A percentile compares a stretch with the other conserved stretches of the same genome.
These are phyloP conservation scores for Paradisaea rubra DNA, from an alignment of 2,113 vertebrate species.

Conservation along the genomic window DNA sequence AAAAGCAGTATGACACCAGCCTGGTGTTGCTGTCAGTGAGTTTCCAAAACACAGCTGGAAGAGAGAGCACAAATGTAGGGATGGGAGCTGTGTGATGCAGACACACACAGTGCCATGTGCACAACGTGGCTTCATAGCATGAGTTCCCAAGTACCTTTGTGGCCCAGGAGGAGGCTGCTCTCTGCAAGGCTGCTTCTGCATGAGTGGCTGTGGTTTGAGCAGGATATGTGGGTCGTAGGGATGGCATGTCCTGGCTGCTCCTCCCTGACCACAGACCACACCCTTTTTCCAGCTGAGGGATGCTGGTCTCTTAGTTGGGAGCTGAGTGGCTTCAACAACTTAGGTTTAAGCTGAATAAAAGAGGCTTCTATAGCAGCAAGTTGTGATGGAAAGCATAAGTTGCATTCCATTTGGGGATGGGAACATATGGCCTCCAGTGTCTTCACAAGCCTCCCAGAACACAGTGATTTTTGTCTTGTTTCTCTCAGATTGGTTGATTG, in stretches of 20 bases:
- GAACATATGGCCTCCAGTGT: background rate
- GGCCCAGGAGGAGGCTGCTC: background rate
- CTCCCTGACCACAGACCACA: background rate
- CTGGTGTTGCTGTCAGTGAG: fast-evolving
- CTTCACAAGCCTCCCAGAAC: background rate
- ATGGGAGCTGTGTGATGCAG: background rate
- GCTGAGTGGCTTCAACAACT: background rate
- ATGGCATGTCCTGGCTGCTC: background rate
- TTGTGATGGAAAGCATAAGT: background rate
- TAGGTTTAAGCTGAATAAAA: background rate
- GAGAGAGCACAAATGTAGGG: background rate
- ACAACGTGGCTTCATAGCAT: fast-evolving
- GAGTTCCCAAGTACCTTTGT: background rate
- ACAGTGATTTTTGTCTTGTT: background rate
- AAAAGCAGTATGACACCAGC: background rate
- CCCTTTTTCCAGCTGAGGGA: background rate
- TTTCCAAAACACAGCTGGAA: background rate
- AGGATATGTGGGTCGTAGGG: background rate
- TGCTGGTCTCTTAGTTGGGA: background rate
- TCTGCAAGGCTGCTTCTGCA: background rate
- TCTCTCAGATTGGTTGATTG: background rate
- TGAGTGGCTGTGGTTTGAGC: background rate
- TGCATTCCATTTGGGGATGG: background rate
- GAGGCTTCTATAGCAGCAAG: background rate
- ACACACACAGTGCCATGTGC: fast-evolving